phyloP scores from a whole-genome alignment of 2,797 vertebrate genomes.

The Enteromius thamalakanensis region DNA sequence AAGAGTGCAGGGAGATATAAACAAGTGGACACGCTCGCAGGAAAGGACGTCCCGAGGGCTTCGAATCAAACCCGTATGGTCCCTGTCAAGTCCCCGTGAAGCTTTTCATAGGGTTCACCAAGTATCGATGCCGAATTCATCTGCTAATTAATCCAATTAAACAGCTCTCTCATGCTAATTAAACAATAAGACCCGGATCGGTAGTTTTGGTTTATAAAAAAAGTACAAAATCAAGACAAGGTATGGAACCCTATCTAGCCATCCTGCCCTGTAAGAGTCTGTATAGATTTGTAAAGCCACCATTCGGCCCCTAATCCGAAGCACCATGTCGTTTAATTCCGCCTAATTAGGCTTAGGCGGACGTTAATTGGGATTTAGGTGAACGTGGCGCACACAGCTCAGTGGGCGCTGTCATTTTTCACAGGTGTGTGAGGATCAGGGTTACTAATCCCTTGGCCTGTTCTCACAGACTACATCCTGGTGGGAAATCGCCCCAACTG shows the following conservation, averaged over 20 bases:
- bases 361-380: slow-evolving; percentile 73
- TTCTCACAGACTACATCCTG: slow-evolving; percentile 48
- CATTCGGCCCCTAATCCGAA: slow-evolving; percentile 70
- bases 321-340: slow-evolving; percentile 70
- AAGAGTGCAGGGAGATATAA: slow-evolving; percentile 40
- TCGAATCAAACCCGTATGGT: slow-evolving; percentile 17
- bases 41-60: slow-evolving; percentile 44
- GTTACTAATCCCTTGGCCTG: slow-evolving; percentile 57
- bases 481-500: neutral
- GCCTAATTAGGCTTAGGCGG: slow-evolving; percentile 74
- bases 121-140: slow-evolving; percentile 71
- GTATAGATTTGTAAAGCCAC: slow-evolving; percentile 39
- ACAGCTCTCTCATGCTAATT: slow-evolving; percentile 68
- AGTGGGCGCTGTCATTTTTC: slow-evolving; percentile 58
- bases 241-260: neutral
- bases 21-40: slow-evolving; percentile 29
- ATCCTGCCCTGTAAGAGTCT: neutral
- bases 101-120: slow-evolving; percentile 64
- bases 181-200: slow-evolving; percentile 54
- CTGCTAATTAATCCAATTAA: slow-evolving; percentile 80
- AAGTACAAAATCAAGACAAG: neutral
- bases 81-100: slow-evolving; percentile 45
- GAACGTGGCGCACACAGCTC: slow-evolving; percentile 64
- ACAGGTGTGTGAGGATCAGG: slow-evolving; percentile 63
- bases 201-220: neutral